These are phyloP conservation scores for Ceratina japonica DNA, from an alignment of 1,140 invertebrate genomes.

Conservation along the genomic window DNA sequence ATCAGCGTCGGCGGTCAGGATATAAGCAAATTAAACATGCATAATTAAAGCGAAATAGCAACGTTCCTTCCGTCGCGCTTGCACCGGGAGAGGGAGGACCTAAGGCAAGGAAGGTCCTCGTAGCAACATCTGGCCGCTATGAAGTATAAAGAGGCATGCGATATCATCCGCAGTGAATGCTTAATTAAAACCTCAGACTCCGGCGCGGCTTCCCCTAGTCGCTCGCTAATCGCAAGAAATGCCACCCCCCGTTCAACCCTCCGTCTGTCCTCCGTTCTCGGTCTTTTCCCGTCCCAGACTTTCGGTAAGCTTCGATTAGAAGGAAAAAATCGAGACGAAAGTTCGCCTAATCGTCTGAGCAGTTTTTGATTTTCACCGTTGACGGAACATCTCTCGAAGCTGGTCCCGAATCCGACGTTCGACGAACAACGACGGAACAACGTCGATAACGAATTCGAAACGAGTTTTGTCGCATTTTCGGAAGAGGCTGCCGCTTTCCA, in stretches of 20 bases:
- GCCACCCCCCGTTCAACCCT: constrained; percentile 67
- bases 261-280: constrained; percentile 36
- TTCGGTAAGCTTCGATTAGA: background rate
- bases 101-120: constrained; percentile 62
- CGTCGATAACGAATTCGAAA: no score
- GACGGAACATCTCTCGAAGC: no score
- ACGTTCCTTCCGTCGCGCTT: constrained; percentile 57
- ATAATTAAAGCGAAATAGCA: constrained; percentile 76
- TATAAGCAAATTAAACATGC: constrained; percentile 78
- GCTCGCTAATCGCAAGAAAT: constrained; percentile 73
- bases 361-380: background rate
- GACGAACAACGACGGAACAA: no score
- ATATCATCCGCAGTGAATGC: constrained; percentile 79
- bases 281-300: background rate
- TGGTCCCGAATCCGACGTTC: no score
- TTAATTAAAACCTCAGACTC: constrained; percentile 80
- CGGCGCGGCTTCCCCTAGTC: constrained; percentile 63
- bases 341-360: background rate
- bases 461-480: no score
- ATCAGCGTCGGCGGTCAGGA: constrained; percentile 54
- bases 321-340: background rate
- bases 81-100: constrained; percentile 48
- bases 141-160: constrained; percentile 79
- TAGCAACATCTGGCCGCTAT: constrained; percentile 78
- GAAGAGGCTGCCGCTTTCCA: constrained; percentile 26